Evolutionary conservation across 2,888 invertebrate species (phyloP), one percentile per base, ranked within the genome.

Genomic region (Panopea generosa): DNA sequence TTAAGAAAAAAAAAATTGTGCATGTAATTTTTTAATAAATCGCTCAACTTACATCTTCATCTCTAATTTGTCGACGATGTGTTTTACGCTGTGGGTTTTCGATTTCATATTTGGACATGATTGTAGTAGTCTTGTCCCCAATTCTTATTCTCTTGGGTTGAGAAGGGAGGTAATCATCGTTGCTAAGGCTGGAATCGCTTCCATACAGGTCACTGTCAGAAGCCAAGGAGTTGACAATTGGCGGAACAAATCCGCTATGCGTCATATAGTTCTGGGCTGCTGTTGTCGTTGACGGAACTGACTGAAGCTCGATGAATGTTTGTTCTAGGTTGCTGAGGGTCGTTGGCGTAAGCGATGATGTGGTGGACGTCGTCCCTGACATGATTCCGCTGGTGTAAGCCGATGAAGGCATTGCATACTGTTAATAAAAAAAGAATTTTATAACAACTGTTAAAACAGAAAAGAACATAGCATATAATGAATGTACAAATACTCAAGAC

Each of bases 241-340:
- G 98, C 73, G 98, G 98, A 81, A 98, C 97, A 93, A 98, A 98
- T 81, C 98, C 97, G 72, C 97, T 98, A 94, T 98, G 97, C 18
- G 87, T 86, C 50, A 85, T 83, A 1, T 84, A 84, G 56, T 87
- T 87, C 20, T 84, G 86, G 2, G 78, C 60, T 3, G 77, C 71
- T 14, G 83, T 77, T 0, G 79, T 70, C 43, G 73, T 68, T 47
- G 90, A 90, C 92, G 94, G 95, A 85, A 95, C 95, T 2, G 89
- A 87, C 93, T 96, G 96, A 90, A 97, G 94, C 94, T 97, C 97
- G 91, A 96, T 95, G 93, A 97, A 96, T 0, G 97, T 96, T 90
- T 98, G 97, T 94, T 98, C 97, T 93, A 98, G 97, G 94, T 95
- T 94, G 90, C 97, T 95, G 92, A 98, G 94, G 87, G 97, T 98